Percentiles rank a stretch among this genome's conserved stretches.
These are phyloP conservation scores for Lordiphosa clarofinis DNA, from an alignment of 1,140 invertebrate genomes.

Conservation along the genomic window DNA sequence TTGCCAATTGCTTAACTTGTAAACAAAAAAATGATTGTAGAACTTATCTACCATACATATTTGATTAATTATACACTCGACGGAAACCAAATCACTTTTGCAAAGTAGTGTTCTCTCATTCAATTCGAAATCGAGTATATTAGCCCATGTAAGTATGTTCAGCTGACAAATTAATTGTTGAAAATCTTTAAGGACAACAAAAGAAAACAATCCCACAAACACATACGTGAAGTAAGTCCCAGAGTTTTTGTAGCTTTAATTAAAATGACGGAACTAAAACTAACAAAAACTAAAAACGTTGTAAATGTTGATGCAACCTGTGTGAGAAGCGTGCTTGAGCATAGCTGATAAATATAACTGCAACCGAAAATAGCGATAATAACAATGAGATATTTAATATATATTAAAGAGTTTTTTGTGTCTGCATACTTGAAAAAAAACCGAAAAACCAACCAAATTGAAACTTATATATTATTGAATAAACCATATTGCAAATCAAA, in stretches of 20 bases:
- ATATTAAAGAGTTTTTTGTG: constrained; percentile 61
- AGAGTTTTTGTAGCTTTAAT: constrained; percentile 53
- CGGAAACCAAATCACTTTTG: no score
- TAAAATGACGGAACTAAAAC: constrained; percentile 1
- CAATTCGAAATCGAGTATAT: no score
- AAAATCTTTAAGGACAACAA: no score
- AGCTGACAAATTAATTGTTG: no score
- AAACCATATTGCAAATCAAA: constrained; percentile 31
- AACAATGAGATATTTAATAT: constrained; percentile 30
- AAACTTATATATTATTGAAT: constrained; percentile 30
- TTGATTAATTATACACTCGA: no score
- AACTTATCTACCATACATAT: no score
- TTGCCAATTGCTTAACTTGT: no score
- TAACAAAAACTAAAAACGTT: constrained; percentile 46
- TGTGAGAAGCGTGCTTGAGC: constrained; percentile 31
- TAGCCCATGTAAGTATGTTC: no score
- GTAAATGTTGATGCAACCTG: constrained; percentile 45
- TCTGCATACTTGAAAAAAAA: constrained; percentile 50
- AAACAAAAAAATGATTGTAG: no score
- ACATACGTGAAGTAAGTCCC: no score
- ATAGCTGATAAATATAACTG: constrained; percentile 35
- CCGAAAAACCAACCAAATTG: constrained; percentile 6
- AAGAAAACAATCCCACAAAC: no score
- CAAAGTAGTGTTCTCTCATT: no score
- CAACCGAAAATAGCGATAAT: constrained; percentile 39